phyloP scores from a whole-genome alignment of 2,113 vertebrate species.

The Burhinus oedicnemus region DNA sequence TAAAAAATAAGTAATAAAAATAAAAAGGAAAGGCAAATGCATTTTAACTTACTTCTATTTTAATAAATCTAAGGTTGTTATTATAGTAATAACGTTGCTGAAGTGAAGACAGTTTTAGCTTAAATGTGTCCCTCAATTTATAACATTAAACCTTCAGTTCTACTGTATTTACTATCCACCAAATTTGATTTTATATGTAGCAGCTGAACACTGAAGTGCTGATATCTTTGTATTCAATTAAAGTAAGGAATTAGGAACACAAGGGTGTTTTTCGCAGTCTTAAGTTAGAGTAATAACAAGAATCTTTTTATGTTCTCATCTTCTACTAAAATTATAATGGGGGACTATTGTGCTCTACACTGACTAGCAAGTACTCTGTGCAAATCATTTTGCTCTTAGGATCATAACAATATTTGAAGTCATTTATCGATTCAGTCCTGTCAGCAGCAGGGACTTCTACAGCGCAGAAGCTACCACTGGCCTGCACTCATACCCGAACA shows the following conservation, averaged over 20 bases:
- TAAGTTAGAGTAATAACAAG: background rate
- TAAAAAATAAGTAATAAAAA: conserved; percentile 31
- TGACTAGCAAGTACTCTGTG: background rate
- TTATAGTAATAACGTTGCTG: background rate
- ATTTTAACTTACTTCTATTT: conserved; percentile 18
- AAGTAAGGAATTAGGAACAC: conserved; percentile 5
- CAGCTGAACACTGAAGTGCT: background rate
- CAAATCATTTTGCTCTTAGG: background rate
- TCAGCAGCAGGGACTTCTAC: background rate
- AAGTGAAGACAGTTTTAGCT: background rate
- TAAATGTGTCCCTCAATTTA: background rate
- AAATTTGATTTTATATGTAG: conserved; percentile 24
- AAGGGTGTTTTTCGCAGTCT: background rate
- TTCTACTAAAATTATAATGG: conserved; percentile 17
- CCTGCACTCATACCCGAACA: background rate
- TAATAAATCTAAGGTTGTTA: conserved; percentile 40
- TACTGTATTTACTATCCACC: conserved; percentile 18
- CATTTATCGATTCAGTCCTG: background rate
- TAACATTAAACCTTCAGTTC: background rate
- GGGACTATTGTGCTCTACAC: background rate
- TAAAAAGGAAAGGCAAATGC: background rate
- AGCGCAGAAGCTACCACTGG: background rate
- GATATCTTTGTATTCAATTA: conserved; percentile 13
- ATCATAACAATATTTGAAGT: background rate
- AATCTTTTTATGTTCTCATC: background rate